Conservation (phyloP, 2,888 invertebrate species). For the Drosophila conformis region DNA sequence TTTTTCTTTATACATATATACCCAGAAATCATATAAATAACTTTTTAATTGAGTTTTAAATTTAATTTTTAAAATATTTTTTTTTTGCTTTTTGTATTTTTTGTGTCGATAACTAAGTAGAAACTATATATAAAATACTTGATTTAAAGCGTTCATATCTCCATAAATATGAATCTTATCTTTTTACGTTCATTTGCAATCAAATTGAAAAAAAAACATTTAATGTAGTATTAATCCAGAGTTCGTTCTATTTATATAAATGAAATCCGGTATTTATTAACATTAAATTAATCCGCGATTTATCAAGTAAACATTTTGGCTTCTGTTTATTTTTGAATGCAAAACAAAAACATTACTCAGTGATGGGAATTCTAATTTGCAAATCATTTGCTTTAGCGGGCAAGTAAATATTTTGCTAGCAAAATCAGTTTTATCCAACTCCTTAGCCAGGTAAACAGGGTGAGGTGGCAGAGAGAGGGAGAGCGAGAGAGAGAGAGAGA, state of each 20-base stretch:
- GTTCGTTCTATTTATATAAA: not conserved
- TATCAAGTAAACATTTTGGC: slow-evolving; percentile 3
- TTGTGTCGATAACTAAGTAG: too few relatives aligned
- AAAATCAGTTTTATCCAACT: slow-evolving; percentile 30
- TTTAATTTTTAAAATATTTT: too few relatives aligned
- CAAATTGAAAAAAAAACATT: not conserved
- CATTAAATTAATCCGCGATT: not conserved
- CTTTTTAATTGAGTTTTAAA: too few relatives aligned
- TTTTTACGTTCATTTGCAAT: not conserved
- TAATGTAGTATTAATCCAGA: not conserved
- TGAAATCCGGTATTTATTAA: not conserved
- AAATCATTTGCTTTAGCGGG: slow-evolving; percentile 11
- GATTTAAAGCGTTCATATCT: not conserved
- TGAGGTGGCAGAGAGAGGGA: not conserved
- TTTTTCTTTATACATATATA: too few relatives aligned
- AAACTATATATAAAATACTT: not conserved
- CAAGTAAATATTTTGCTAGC: slow-evolving; percentile 39
- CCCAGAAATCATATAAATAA: too few relatives aligned
- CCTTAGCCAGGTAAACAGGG: not conserved
- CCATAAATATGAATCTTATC: not conserved
- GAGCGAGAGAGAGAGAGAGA: too few relatives aligned
- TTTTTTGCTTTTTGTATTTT: too few relatives aligned
- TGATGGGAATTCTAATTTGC: slow-evolving; percentile 16
- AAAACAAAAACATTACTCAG: not conserved
- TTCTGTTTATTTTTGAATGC: not conserved